phyloP scores from a whole-genome alignment of 1,140 invertebrate species.

The Drosophila kohkoa region DNA sequence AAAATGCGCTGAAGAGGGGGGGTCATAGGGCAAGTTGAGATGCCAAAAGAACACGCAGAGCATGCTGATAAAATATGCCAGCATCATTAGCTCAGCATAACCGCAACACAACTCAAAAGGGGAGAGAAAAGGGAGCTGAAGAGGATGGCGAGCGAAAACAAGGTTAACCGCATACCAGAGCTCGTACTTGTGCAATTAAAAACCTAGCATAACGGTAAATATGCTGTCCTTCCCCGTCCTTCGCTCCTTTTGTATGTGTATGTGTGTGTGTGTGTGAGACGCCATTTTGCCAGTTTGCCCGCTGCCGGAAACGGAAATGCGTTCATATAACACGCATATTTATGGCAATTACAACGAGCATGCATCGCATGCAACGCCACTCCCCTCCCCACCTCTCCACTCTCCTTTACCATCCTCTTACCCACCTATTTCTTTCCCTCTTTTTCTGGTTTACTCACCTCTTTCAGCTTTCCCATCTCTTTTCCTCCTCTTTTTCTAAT shows the following conservation, averaged over 20 bases:
- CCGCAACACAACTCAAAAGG: conserved; percentile 6
- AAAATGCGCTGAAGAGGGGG: neutral
- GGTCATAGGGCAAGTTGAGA: no score
- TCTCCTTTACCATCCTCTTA: neutral
- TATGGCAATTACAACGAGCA: conserved; percentile 51
- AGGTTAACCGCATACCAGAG: conserved; percentile 10
- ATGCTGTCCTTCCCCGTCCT: neutral
- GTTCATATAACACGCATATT: conserved; percentile 46
- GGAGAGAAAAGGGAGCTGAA: neutral
- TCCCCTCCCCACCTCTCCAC: neutral
- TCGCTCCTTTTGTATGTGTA: neutral
- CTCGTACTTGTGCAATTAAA: conserved; percentile 48
- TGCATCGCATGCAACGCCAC: conserved; percentile 16
- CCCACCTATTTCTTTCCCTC: neutral
- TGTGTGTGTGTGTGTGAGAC: conserved; percentile 1
- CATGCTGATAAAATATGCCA: conserved; percentile 40
- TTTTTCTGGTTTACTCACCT: no score
- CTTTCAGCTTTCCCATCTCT: no score
- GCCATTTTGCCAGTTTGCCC: conserved; percentile 36
- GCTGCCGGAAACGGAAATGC: conserved; percentile 56
- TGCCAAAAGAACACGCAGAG: conserved; percentile 11
- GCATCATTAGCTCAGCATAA: conserved; percentile 41
- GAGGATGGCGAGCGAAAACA: conserved; percentile 1
- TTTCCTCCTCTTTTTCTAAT: no score
- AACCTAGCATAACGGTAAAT: conserved; percentile 41